phyloP scores from a whole-genome alignment of 2,113 vertebrate species.

The Varanus komodoensis region DNA sequence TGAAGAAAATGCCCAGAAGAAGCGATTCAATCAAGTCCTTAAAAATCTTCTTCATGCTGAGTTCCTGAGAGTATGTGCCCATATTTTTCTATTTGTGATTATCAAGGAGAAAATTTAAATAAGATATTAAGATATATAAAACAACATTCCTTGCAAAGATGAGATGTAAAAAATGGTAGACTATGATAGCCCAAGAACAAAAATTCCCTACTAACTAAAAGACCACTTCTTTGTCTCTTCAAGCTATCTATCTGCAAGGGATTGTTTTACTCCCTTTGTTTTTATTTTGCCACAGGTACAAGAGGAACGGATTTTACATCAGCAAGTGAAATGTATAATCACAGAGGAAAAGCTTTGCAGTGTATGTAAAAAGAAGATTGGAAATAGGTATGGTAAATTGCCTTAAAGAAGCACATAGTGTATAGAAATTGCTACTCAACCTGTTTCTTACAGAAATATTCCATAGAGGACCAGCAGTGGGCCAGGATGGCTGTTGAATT shows the following conservation, averaged over 20 bases:
- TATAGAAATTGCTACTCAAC: not conserved
- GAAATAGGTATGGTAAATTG: constrained; percentile 87
- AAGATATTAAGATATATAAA: not conserved
- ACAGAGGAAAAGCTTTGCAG: constrained; percentile 97
- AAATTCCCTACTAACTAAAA: not conserved
- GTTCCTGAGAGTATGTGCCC: constrained; percentile 87
- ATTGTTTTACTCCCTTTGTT: not conserved
- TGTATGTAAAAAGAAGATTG: constrained; percentile 98
- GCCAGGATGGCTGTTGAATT: not conserved
- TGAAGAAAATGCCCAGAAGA: constrained; percentile 95
- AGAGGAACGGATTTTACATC: constrained; percentile 96
- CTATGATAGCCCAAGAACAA: not conserved
- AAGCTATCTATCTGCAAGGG: not conserved
- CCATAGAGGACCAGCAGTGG: not conserved
- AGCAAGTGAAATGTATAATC: constrained; percentile 98
- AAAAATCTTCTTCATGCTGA: constrained; percentile 98
- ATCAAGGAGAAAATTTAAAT: not conserved
- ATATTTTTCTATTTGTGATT: not conserved
- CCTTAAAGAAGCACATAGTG: constrained; percentile 3
- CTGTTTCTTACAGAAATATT: constrained; percentile 17
- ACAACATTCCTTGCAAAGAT: not conserved
- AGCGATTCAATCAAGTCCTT: constrained; percentile 93
- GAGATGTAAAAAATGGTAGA: not conserved
- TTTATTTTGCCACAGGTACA: constrained; percentile 84
- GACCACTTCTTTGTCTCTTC: not conserved